Evolutionary conservation across 2,888 invertebrate species (phyloP).

Genomic region (Eupithecia dodoneata): DNA sequence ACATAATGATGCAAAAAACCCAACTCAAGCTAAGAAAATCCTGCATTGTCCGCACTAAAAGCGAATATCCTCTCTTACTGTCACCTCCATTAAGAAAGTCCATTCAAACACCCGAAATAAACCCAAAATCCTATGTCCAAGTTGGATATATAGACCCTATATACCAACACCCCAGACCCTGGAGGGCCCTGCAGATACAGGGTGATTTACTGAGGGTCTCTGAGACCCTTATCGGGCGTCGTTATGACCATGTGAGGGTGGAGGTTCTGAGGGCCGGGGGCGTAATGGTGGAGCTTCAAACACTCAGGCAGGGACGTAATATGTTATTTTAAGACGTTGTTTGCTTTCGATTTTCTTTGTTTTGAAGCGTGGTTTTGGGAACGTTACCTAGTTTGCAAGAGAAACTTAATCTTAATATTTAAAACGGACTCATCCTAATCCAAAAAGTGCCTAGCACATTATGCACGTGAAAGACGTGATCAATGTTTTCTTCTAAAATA

Average conservation of each 20-base stretch:
- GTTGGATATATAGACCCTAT: constrained; percentile 57
- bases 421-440: too few relatives aligned
- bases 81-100: constrained; percentile 28
- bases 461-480: too few relatives aligned
- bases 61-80: not conserved
- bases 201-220: constrained; percentile 81
- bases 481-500: too few relatives aligned
- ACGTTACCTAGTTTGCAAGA: not conserved
- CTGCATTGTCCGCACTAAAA: not conserved
- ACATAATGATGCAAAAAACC: not conserved
- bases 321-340: constrained; percentile 75
- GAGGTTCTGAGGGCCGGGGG: constrained; percentile 42
- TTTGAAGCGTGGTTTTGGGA: constrained; percentile 1
- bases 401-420: too few relatives aligned
- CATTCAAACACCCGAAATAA: constrained; percentile 32
- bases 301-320: constrained; percentile 74
- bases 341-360: constrained; percentile 68
- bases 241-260: constrained; percentile 85
- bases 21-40: not conserved
- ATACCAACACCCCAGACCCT: constrained; percentile 56
- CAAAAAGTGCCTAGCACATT: too few relatives aligned
- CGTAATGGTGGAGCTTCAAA: constrained; percentile 62
- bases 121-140: constrained; percentile 63
- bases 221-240: constrained; percentile 81
- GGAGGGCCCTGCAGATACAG: constrained; percentile 68